phyloP scores from a whole-genome alignment of 2,113 vertebrate genomes.

The Odocoileus hemionus region DNA sequence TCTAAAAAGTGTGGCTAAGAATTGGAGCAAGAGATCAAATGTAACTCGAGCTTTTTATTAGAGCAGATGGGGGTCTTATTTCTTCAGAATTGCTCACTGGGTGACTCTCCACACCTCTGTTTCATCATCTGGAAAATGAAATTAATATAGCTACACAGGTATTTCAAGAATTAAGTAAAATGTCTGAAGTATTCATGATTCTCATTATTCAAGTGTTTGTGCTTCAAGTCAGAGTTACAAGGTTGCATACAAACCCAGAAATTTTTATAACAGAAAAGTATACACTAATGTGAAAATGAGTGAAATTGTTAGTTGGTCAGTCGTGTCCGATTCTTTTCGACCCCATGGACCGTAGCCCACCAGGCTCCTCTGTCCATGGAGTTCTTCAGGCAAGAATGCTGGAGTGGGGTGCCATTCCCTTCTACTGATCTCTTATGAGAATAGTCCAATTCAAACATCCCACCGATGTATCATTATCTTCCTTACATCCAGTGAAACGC shows the following conservation, averaged over 20 bases:
- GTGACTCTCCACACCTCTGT: not conserved
- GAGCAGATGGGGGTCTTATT: not conserved
- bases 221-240: not conserved
- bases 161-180: not conserved
- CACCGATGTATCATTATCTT: not conserved
- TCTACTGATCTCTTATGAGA: not conserved
- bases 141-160: not conserved
- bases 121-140: not conserved
- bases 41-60: not conserved
- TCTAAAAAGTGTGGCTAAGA: not conserved
- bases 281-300: not conserved
- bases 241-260: not conserved
- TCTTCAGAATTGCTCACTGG: not conserved
- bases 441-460: not conserved
- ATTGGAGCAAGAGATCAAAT: not conserved
- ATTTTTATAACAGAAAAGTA: conserved; percentile 4
- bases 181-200: not conserved
- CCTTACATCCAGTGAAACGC: not conserved
- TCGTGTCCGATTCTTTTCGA: not conserved
- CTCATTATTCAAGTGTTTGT: not conserved
- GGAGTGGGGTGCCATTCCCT: not conserved
- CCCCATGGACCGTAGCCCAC: not conserved
- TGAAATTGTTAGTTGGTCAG: not conserved
- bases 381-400: not conserved
- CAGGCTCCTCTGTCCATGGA: not conserved